Evolutionary conservation across 92 coral and sea anemone genomes (phyloP), one percentile per base, ranked within the genome.

Genomic region (Pocillopora grandis): DNA sequence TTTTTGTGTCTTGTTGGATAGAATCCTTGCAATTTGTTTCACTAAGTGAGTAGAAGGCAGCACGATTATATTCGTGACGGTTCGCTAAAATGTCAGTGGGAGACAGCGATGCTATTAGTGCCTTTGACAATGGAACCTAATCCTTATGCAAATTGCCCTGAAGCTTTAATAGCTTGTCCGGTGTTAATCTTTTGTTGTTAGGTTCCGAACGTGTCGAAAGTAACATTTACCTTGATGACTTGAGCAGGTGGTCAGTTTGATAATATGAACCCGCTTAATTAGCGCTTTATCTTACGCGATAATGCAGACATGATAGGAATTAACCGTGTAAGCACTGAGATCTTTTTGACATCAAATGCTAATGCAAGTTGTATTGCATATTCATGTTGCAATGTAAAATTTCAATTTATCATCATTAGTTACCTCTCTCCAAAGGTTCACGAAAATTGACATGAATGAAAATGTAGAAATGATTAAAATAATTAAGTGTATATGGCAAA

Each of bases 81-180:
- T 59, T 66, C 49, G 48, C 63, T 37, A 63, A n/a, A 12, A 16
- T 20, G 31, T 52, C 60, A 48, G 48, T 10, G 23, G 62, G 20
- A 65, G 64, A 48, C 59, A 12, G 82, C 23, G 17, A 11, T 64
- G 72, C 66, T 64, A 14, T 63, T 20, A 20, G 42, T 37, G 36
- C 71, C 60, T 23, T 78, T 80, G 57, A 80, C 49, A 80, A 56
- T 52, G 36, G 56, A 68, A 68, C 52, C 75, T 80, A 27, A 80
- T 80, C 66, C 58, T 67, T 66, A 68, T 66, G 84, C 65, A 68
- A 79, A 79, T 66, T 15, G 57, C 75, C 33, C 0, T 1, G 21
- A 7, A 19, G 16, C 67, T 9, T 69, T 79, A 65, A 79, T 66
- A 31, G 75, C 56, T 65, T 48, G 17, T 49, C 36, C 75, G 42